Conservation (phyloP, 2,888 invertebrate genomes). For the Conus canariensis region DNA sequence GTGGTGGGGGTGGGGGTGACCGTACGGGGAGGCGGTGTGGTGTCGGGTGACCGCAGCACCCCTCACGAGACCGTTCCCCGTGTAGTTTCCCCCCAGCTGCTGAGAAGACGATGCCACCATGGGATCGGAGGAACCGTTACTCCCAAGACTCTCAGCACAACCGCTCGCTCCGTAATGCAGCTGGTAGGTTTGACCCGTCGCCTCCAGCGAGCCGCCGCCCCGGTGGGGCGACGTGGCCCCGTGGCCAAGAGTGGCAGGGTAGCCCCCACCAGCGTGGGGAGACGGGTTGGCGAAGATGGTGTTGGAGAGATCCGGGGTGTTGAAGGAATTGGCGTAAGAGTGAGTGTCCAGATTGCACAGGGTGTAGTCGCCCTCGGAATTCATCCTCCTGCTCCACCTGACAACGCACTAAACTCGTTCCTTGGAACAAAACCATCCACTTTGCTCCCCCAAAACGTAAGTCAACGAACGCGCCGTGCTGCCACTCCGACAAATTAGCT, state of each 20-base stretch:
- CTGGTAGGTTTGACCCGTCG: background rate
- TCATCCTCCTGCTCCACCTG: constrained; percentile 59
- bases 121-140: background rate
- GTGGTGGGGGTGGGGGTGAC: background rate
- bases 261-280: background rate
- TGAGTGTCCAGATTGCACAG: constrained; percentile 77
- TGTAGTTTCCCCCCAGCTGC: background rate
- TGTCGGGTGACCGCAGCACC: constrained; percentile 16
- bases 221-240: constrained; percentile 10
- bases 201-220: constrained; percentile 11
- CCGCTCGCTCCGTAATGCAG: background rate
- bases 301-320: constrained; percentile 38
- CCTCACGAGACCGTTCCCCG: background rate
- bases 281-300: constrained; percentile 40
- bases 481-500: constrained; percentile 64
- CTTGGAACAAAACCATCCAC: background rate
- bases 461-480: background rate
- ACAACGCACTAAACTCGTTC: background rate
- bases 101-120: background rate
- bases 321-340: constrained; percentile 49
- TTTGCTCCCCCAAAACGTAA: too few relatives aligned
- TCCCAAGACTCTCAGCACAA: background rate
- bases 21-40: constrained; percentile 30
- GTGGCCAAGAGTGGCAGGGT: constrained; percentile 19
- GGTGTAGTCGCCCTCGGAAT: constrained; percentile 75